phyloP scores from a whole-genome alignment of 2,797 vertebrate genomes.

The Serranus cabrilla region DNA sequence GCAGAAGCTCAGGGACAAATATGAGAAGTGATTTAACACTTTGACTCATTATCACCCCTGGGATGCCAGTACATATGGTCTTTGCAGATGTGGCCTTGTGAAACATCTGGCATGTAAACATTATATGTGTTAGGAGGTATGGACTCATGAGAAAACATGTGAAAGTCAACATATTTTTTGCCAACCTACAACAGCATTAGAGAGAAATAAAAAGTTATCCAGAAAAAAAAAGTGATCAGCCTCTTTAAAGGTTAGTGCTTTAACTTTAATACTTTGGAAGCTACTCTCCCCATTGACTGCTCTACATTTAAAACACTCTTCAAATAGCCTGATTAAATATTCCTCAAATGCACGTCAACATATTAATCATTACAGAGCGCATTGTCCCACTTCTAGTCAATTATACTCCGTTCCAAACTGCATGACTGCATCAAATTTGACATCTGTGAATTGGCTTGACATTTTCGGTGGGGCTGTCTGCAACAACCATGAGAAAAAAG shows the following conservation, averaged over 20 bases:
- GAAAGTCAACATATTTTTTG: not conserved
- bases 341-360: conserved; percentile 18
- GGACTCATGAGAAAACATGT: conserved; percentile 4
- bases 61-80: conserved; percentile 47
- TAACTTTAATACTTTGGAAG: not conserved
- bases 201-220: not conserved
- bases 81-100: conserved; percentile 63
- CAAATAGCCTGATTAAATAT: conserved; percentile 22
- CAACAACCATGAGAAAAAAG: conserved; percentile 33
- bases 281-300: not conserved
- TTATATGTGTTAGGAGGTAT: conserved; percentile 4
- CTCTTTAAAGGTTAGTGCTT: not conserved
- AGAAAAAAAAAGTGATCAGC: not conserved
- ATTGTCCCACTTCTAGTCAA: conserved; percentile 9
- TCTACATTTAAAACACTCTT: not conserved
- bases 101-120: conserved; percentile 69
- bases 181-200: not conserved
- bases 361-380: conserved; percentile 23
- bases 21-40: conserved; percentile 34
- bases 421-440: conserved; percentile 18
- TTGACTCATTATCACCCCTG: conserved; percentile 31
- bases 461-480: conserved; percentile 24
- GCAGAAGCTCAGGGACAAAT: conserved; percentile 27
- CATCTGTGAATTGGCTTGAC: conserved; percentile 30
- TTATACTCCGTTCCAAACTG: conserved; percentile 22